Base-by-base conservation (phyloP, 2,888 invertebrate species). In the Caenorhabditis sp. region DNA sequence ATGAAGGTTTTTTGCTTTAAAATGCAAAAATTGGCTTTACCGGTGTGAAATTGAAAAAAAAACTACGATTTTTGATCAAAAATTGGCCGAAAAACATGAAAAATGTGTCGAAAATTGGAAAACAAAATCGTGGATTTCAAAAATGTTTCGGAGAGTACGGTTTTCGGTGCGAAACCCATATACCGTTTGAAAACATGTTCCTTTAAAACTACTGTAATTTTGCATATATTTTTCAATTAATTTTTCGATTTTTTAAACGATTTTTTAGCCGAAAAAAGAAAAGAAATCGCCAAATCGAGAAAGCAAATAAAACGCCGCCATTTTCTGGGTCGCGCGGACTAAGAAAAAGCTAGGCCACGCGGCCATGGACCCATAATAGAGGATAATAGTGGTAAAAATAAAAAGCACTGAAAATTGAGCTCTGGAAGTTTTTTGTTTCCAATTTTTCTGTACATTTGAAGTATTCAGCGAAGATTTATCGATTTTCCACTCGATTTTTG, bases 331-430 rank as follows among this genome's bases (percentile, higher is more conserved):
- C 31, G 58, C 47, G n/a, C 14, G 63, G 47, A 19, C 64, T 64
- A 47, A 28, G n/a, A 47, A 58, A 64, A 47, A 19, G 0, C 49
- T 47, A 47, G 64, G 64, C 64, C 64, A 64, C 44, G 8, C 47
- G 64, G 49, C 64, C 64, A 49, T 14, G 64, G 64, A 31, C 47
- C 44, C 26, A 14, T 26, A 19, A 54, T 8, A 54, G 6, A 12
- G 26, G 14, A 26, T 22, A 54, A 26, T 54, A 54, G n/a, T n/a
- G n/a, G n/a, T n/a, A 54, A 5, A 19, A 0, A 3, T 10, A 54
- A 26, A 54, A 26, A 26, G 24, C 22, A 22, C 5, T 26, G 10
- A 14, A 14, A 26, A 54, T 10, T 54, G 16, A 31, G 31, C 4
- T 31, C 7, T 31, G 31, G 31, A 7, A n/a, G n/a, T n/a, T n/a